Percentiles rank a stretch among this genome's conserved stretches.
Conservation (phyloP, 37 sponge, comb jelly and placozoan genomes). For the Chondrilla cf. caribensis region DNA sequence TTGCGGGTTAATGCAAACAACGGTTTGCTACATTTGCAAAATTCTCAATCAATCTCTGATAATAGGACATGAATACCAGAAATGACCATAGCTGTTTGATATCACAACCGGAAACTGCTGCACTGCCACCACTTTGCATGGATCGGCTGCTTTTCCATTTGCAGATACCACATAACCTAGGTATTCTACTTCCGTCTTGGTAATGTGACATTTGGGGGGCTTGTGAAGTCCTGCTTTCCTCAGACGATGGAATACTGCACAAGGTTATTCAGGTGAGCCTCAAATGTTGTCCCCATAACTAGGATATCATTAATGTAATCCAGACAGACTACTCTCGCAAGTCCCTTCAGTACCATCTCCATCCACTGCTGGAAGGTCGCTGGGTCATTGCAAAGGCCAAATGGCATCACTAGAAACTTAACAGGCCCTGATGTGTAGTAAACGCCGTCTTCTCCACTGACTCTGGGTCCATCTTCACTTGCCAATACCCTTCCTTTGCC, state of each 20-base stretch:
- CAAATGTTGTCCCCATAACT: constrained; percentile 20
- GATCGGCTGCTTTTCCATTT: background rate
- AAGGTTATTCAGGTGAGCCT: constrained; percentile 22
- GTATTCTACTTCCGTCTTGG: background rate
- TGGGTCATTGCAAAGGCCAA: constrained; percentile 52
- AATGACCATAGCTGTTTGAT: background rate
- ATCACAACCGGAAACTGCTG: background rate
- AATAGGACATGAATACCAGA: constrained; percentile 32
- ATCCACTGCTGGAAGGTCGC: constrained; percentile 55
- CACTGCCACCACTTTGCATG: background rate
- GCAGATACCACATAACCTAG: background rate
- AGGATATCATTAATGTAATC: constrained; percentile 55
- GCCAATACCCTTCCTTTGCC: constrained; percentile 57
- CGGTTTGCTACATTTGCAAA: constrained; percentile 32
- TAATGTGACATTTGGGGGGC: constrained; percentile 24
- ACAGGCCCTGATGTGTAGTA: constrained; percentile 42
- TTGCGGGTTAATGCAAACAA: constrained; percentile 35
- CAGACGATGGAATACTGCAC: constrained; percentile 27
- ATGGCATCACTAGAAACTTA: constrained; percentile 54
- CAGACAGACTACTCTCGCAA: constrained; percentile 3
- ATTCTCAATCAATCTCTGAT: constrained; percentile 35
- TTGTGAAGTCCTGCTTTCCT: constrained; percentile 31
- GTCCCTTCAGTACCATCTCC: constrained; percentile 32
- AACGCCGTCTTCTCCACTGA: constrained; percentile 62
- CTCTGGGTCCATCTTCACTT: constrained; percentile 32